These are phyloP conservation scores for Ginglymostoma cirratum DNA, from an alignment of 2,113 vertebrate genomes.

Conservation along the genomic window DNA sequence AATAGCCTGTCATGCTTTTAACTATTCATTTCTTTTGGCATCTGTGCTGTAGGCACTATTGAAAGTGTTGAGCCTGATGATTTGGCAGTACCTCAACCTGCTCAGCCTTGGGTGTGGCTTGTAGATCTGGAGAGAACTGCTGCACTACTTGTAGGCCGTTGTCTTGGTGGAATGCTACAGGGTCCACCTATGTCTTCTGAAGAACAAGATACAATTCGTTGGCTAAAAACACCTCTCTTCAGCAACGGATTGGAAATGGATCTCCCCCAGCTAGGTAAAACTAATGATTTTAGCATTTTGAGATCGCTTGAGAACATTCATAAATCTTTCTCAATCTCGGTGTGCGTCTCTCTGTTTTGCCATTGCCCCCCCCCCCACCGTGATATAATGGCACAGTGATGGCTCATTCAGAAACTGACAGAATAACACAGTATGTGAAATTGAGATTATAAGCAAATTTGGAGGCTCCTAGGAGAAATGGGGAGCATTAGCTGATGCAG, in stretches of 20 bases:
- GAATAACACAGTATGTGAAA: background rate
- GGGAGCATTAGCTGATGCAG: background rate
- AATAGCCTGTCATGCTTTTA: background rate
- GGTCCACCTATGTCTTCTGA: slow-evolving; percentile 77
- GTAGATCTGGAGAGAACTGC: slow-evolving; percentile 90
- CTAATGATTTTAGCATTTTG: background rate
- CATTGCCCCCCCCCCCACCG: too few relatives aligned
- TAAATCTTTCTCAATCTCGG: too few relatives aligned
- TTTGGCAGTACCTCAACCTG: slow-evolving; percentile 65
- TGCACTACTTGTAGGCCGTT: slow-evolving; percentile 83
- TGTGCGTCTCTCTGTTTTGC: too few relatives aligned
- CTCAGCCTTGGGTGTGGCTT: slow-evolving; percentile 90
- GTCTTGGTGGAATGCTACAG: slow-evolving; percentile 93
- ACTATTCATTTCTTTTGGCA: background rate
- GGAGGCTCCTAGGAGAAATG: background rate
- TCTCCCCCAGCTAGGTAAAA: slow-evolving; percentile 77
- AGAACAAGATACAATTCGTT: slow-evolving; percentile 85
- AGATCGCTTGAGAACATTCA: background rate
- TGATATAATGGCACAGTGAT: background rate
- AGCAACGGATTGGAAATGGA: slow-evolving; percentile 91
- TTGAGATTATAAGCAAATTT: background rate
- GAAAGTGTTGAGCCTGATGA: slow-evolving; percentile 77
- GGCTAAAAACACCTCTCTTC: slow-evolving; percentile 88
- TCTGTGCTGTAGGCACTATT: slow-evolving; percentile 60
- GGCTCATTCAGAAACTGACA: background rate